Evolutionary conservation across 2,113 vertebrate species (phyloP).

Genomic region (Ailurus styani): DNA sequence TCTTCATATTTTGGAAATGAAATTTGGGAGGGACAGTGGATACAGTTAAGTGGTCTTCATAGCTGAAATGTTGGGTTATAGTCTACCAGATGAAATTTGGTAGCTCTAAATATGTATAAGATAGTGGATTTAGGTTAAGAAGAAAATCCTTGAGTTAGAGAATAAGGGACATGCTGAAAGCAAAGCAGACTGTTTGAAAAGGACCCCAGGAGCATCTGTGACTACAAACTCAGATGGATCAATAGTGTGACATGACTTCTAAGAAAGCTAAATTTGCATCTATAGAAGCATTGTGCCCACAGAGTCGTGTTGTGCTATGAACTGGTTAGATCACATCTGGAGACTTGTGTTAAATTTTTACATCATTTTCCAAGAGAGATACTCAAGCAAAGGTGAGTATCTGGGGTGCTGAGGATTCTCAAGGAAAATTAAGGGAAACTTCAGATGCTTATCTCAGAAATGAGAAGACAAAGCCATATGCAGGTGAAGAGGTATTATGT

Average conservation of each 20-base stretch:
- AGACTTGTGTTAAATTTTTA: neutral
- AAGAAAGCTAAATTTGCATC: neutral
- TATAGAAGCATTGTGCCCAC: neutral
- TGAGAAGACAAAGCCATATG: neutral
- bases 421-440: neutral
- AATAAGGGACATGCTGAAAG: neutral
- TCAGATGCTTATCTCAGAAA: neutral
- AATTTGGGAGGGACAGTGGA: neutral
- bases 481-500: neutral
- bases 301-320: neutral
- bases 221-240: neutral
- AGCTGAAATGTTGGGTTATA: neutral
- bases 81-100: neutral
- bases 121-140: neutral
- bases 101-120: neutral
- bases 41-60: neutral
- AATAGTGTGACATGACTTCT: neutral
- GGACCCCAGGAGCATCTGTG: neutral
- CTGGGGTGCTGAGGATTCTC: neutral
- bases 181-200: conserved; percentile 25
- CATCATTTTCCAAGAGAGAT: neutral
- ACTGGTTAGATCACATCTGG: neutral
- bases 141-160: neutral
- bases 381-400: neutral
- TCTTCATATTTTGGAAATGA: neutral